Percentiles rank a stretch among this genome's conserved stretches.
Evolutionary conservation across 1,140 invertebrate species (phyloP).

Genomic region (Penaeus japonicus): DNA sequence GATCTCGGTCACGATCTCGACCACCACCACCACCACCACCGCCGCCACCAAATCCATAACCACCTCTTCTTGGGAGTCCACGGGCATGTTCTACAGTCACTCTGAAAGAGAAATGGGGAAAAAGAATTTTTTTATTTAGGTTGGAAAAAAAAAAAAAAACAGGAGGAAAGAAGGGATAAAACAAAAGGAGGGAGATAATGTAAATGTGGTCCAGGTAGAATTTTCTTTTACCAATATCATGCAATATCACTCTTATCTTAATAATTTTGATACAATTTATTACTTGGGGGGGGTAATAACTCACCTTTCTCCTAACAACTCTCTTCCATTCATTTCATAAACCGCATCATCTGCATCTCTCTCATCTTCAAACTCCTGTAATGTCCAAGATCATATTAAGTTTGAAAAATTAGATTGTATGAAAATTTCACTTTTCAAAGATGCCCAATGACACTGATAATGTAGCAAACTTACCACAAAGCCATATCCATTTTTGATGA

Average conservation of each 20-base stretch:
- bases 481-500: conserved; percentile 60
- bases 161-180: no score
- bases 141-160: no score
- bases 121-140: no score
- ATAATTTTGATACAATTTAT: no score
- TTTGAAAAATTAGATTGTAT: not conserved
- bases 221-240: no score
- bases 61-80: conserved; percentile 50
- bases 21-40: not conserved
- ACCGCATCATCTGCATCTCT: conserved; percentile 98
- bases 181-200: no score
- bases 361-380: conserved; percentile 96
- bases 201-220: no score
- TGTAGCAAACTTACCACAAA: conserved; percentile 59
- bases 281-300: no score
- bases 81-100: conserved; percentile 57
- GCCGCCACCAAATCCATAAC: conserved; percentile 21
- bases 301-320: conserved; percentile 89
- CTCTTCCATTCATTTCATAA: conserved; percentile 96
- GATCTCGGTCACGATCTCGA: conserved; percentile 45
- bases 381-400: conserved; percentile 30
- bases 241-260: conserved; percentile 66
- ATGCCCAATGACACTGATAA: not conserved
- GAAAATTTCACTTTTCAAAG: not conserved
- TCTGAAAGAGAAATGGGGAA: not conserved